phyloP scores from a whole-genome alignment of 2,888 invertebrate genomes.

The Arge pagana region DNA sequence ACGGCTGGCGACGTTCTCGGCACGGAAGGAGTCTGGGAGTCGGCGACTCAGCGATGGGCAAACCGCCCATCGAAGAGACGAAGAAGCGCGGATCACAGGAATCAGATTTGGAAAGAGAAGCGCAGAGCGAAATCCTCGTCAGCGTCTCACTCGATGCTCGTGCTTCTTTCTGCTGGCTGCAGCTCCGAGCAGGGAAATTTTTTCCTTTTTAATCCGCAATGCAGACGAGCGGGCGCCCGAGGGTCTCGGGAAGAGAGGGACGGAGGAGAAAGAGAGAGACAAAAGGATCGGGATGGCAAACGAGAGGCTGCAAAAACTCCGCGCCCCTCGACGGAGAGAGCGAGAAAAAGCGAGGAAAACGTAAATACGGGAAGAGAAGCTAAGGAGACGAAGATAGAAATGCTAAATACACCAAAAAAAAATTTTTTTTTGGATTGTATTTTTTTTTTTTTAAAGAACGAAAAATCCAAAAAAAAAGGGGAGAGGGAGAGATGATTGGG shows the following conservation, averaged over 20 bases:
- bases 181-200: conserved; percentile 9
- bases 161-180: conserved; percentile 16
- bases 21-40: conserved; percentile 3
- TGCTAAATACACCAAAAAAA: neutral
- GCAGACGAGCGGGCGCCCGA: conserved; percentile 17
- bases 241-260: conserved; percentile 24
- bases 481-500: neutral
- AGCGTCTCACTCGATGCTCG: conserved; percentile 20
- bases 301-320: neutral
- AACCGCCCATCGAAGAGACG: neutral
- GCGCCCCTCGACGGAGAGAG: neutral
- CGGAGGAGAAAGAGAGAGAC: conserved; percentile 47
- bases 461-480: neutral
- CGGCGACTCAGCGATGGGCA: neutral
- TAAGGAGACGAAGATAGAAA: neutral
- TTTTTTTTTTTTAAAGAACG: neutral
- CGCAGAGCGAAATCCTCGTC: conserved; percentile 13
- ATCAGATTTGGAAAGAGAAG: conserved; percentile 11
- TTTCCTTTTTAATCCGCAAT: conserved; percentile 14
- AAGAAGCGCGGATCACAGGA: conserved; percentile 6
- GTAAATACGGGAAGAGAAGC: neutral
- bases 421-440: too few relatives aligned
- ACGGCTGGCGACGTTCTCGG: conserved; percentile 9
- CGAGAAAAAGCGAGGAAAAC: neutral
- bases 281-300: conserved; percentile 8